These are phyloP conservation scores for Drosophila rellima DNA, from an alignment of 2,888 invertebrate species.

Conservation along the genomic window DNA sequence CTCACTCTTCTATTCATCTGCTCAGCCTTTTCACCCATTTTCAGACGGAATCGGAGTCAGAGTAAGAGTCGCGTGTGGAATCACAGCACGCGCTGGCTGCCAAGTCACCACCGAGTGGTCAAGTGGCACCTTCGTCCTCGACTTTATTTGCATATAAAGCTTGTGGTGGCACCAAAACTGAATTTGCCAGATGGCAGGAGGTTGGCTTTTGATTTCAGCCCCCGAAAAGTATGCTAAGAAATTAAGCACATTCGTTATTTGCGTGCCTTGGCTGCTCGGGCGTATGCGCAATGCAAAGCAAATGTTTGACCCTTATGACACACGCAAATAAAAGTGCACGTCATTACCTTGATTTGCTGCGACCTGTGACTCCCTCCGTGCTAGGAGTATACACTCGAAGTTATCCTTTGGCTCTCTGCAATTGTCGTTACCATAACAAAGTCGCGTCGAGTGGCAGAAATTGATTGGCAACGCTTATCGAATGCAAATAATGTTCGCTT, in stretches of 20 bases:
- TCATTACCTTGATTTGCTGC: slow-evolving; percentile 76
- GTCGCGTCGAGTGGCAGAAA: slow-evolving; percentile 42
- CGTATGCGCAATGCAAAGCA: slow-evolving; percentile 71
- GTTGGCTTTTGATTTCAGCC: slow-evolving; percentile 56
- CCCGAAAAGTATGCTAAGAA: slow-evolving; percentile 69
- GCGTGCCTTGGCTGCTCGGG: slow-evolving; percentile 59
- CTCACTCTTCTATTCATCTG: slow-evolving; percentile 8
- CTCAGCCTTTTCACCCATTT: slow-evolving; percentile 26
- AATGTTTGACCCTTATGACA: slow-evolving; percentile 57
- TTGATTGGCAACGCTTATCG: slow-evolving; percentile 51
- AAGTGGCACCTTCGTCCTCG: slow-evolving; percentile 64
- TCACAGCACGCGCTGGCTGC: slow-evolving; percentile 58
- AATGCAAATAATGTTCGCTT: slow-evolving; percentile 40
- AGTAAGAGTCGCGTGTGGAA: slow-evolving; percentile 69
- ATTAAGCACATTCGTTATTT: slow-evolving; percentile 73
- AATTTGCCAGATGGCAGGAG: slow-evolving; percentile 4
- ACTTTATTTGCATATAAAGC: slow-evolving; percentile 77
- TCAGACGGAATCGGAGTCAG: slow-evolving; percentile 3
- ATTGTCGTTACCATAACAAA: slow-evolving; percentile 26
- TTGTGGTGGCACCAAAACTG: slow-evolving; percentile 41
- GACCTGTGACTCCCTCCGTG: slow-evolving; percentile 32
- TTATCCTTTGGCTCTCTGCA: neutral
- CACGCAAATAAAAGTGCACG: slow-evolving; percentile 77
- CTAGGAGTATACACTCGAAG: no score
- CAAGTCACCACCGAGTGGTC: slow-evolving; percentile 63